These are phyloP conservation scores for Chrysolina haemoptera DNA, from an alignment of 2,888 invertebrate species.

Conservation along the genomic window DNA sequence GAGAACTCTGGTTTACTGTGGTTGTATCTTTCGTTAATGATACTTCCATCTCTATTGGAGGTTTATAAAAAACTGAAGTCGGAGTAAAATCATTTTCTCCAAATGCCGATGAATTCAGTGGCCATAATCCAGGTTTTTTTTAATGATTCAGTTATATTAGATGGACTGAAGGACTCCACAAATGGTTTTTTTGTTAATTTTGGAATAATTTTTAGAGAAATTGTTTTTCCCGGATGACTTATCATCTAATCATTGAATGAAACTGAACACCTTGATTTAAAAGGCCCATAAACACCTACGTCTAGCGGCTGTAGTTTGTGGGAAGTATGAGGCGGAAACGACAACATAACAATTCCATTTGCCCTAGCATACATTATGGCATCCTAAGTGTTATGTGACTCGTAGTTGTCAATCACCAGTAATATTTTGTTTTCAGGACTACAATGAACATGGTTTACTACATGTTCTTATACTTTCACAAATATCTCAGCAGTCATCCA, in stretches of 20 bases:
- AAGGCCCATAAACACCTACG: not conserved
- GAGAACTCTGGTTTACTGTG: too few relatives aligned
- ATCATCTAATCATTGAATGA: not conserved
- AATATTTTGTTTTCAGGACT: not conserved
- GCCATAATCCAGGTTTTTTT: too few relatives aligned
- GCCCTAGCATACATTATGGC: not conserved
- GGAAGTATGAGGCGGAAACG: too few relatives aligned
- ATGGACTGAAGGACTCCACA: too few relatives aligned
- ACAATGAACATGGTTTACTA: not conserved
- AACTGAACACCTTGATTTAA: not conserved
- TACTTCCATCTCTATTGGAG: too few relatives aligned
- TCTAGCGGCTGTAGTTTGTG: not conserved
- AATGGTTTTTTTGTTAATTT: too few relatives aligned
- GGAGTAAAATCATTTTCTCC: too few relatives aligned
- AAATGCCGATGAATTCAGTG: too few relatives aligned
- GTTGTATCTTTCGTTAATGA: too few relatives aligned
- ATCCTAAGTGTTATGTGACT: not conserved
- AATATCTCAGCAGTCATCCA: conserved; percentile 56
- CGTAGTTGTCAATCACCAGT: not conserved
- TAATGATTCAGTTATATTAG: too few relatives aligned
- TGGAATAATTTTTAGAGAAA: too few relatives aligned
- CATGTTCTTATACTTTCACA: conserved; percentile 12
- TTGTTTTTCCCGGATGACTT: not conserved
- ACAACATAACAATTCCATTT: not conserved
- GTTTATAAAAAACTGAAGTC: too few relatives aligned